phyloP scores from a whole-genome alignment of 2,888 invertebrate genomes.

The Polydrusus tereticollis region DNA sequence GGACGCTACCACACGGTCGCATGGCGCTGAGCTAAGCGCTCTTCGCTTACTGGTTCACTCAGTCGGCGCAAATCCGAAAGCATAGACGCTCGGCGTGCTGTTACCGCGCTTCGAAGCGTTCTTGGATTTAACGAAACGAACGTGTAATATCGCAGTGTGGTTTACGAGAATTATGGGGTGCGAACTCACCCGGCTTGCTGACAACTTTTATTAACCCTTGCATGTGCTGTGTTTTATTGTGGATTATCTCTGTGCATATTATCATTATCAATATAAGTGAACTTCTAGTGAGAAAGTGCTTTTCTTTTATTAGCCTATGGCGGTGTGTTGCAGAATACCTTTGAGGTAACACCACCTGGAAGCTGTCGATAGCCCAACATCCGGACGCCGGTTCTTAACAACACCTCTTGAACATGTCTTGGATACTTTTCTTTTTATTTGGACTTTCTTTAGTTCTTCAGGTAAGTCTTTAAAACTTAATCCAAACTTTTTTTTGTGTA shows the following conservation, averaged over 20 bases:
- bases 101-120: slow-evolving; percentile 47
- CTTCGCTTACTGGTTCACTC: slow-evolving; percentile 59
- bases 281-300: slow-evolving; percentile 50
- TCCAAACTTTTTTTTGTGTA: slow-evolving; percentile 25
- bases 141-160: slow-evolving; percentile 54
- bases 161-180: slow-evolving; percentile 58
- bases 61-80: slow-evolving; percentile 62
- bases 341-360: slow-evolving; percentile 66
- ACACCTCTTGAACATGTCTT: slow-evolving; percentile 62
- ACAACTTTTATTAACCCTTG: slow-evolving; percentile 52
- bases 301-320: slow-evolving; percentile 64
- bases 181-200: slow-evolving; percentile 50
- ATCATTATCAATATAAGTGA: slow-evolving; percentile 43
- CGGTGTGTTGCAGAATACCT: slow-evolving; percentile 66
- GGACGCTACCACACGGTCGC: slow-evolving; percentile 64
- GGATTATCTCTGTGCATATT: slow-evolving; percentile 49
- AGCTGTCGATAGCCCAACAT: slow-evolving; percentile 61
- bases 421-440: slow-evolving; percentile 64
- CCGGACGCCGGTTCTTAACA: slow-evolving; percentile 48
- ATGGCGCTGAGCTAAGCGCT: slow-evolving; percentile 55
- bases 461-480: slow-evolving; percentile 59
- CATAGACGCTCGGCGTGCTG: slow-evolving; percentile 48
- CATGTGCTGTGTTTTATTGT: slow-evolving; percentile 60
- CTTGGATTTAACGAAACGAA: slow-evolving; percentile 48
- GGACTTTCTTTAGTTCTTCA: slow-evolving; percentile 63